Conservation (phyloP, 2,888 invertebrate species). For the Ectropis crepuscularia region DNA sequence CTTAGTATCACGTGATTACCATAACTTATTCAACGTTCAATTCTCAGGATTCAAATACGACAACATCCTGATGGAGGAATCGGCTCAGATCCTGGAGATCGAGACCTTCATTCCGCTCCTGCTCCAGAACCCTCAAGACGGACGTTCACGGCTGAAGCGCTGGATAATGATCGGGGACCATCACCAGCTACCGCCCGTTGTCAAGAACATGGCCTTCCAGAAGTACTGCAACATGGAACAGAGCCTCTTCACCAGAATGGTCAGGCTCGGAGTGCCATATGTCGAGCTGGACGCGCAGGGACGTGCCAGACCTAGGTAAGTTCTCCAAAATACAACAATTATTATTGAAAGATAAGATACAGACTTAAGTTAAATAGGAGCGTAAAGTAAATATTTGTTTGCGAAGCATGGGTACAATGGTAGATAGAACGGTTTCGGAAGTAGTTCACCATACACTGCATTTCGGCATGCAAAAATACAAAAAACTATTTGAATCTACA, state of each 20-base stretch:
- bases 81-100: slow-evolving; percentile 99
- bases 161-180: slow-evolving; percentile 99
- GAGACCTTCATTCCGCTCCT: slow-evolving; percentile 99
- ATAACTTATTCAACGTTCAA: not conserved
- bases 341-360: too few relatives aligned
- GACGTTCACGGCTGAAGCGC: slow-evolving; percentile 96
- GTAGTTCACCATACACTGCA: too few relatives aligned
- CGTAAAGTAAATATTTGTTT: too few relatives aligned
- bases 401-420: too few relatives aligned
- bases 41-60: slow-evolving; percentile 95
- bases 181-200: slow-evolving; percentile 99
- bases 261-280: slow-evolving; percentile 97
- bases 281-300: slow-evolving; percentile 99
- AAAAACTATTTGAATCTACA: too few relatives aligned
- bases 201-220: slow-evolving; percentile 99
- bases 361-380: too few relatives aligned
- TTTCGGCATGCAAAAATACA: too few relatives aligned
- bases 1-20: too few relatives aligned
- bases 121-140: slow-evolving; percentile 99
- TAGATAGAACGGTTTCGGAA: too few relatives aligned
- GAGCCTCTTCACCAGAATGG: slow-evolving; percentile 97
- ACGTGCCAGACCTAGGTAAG: slow-evolving; percentile 92
- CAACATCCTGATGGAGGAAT: slow-evolving; percentile 99
- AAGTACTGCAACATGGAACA: slow-evolving; percentile 99
- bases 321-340: not conserved